Conservation (phyloP, 2,113 vertebrate species). For the Trinectes maculatus region DNA sequence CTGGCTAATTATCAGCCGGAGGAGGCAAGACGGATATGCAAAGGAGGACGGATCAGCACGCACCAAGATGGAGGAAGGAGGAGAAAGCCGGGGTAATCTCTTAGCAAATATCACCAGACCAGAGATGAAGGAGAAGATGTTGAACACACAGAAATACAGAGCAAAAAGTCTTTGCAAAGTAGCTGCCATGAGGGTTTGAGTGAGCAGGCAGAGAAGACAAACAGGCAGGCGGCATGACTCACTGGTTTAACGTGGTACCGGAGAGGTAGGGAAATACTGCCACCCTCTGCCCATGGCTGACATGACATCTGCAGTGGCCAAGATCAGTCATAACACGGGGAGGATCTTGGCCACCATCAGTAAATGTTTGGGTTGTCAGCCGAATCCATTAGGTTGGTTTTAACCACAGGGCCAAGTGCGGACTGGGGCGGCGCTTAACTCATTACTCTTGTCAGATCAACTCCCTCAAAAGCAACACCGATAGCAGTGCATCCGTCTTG, state of each 20-base stretch:
- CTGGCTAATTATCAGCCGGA: constrained; percentile 67
- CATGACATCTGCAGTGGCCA: constrained; percentile 72
- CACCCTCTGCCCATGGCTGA: constrained; percentile 54
- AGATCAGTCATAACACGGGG: constrained; percentile 38
- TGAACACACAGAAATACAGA: constrained; percentile 50
- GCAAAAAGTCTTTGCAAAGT: constrained; percentile 71
- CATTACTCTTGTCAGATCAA: constrained; percentile 40
- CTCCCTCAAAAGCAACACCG: constrained; percentile 35
- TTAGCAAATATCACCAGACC: constrained; percentile 61
- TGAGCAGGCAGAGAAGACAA: constrained; percentile 49
- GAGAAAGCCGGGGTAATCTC: constrained; percentile 46
- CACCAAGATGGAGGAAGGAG: constrained; percentile 41
- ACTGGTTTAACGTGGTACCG: constrained; percentile 40
- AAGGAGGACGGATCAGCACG: constrained; percentile 48
- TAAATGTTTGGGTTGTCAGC: constrained; percentile 45
- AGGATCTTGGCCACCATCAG: constrained; percentile 36
- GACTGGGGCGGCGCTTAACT: constrained; percentile 32
- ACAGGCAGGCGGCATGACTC: constrained; percentile 67
- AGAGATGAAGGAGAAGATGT: constrained; percentile 45
- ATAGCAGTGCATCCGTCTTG: constrained; percentile 9
- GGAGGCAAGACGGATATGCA: constrained; percentile 46
- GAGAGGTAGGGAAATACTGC: constrained; percentile 71
- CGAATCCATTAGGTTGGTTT: constrained; percentile 48
- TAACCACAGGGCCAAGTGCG: constrained; percentile 31
- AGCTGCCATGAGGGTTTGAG: constrained; percentile 64